A percentile compares a stretch with the other conserved stretches of the same genome.
phyloP scores from a whole-genome alignment of 2,797 vertebrate species.

The Bradypodion ventrale region DNA sequence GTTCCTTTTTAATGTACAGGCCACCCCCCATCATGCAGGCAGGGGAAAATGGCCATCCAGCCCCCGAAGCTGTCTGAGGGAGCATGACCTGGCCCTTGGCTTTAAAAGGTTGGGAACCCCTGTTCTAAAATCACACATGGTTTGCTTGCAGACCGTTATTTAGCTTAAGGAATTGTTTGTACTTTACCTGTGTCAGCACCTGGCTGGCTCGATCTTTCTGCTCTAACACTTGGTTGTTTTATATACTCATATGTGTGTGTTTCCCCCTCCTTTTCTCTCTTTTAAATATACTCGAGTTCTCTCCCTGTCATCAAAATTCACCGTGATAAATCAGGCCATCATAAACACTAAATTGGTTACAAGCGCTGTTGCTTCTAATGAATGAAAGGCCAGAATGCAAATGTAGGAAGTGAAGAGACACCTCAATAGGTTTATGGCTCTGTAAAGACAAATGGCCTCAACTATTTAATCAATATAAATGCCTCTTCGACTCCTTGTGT shows the following conservation, averaged over 20 bases:
- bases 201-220: background rate
- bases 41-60: too few relatives aligned
- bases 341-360: slow-evolving; percentile 64
- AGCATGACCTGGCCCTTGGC: too few relatives aligned
- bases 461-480: slow-evolving; percentile 81
- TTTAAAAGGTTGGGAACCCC: too few relatives aligned
- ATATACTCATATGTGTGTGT: slow-evolving; percentile 30
- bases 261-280: background rate
- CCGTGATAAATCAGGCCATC: slow-evolving; percentile 50
- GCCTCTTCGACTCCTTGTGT: slow-evolving; percentile 72
- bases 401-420: slow-evolving; percentile 67
- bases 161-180: background rate
- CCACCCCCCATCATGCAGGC: too few relatives aligned
- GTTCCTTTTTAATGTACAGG: too few relatives aligned
- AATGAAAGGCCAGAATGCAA: slow-evolving; percentile 60
- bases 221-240: slow-evolving; percentile 22
- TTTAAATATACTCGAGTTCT: slow-evolving; percentile 40
- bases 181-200: slow-evolving; percentile 2
- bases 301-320: slow-evolving; percentile 40
- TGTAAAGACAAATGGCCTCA: slow-evolving; percentile 75
- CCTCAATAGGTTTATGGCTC: slow-evolving; percentile 62
- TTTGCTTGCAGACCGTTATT: slow-evolving; percentile 4
- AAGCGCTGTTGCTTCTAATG: slow-evolving; percentile 56
- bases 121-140: slow-evolving; percentile 20
- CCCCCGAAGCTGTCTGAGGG: too few relatives aligned